These are phyloP conservation scores for Athene cunicularia DNA, from an alignment of 2,113 vertebrate species.

Conservation along the genomic window DNA sequence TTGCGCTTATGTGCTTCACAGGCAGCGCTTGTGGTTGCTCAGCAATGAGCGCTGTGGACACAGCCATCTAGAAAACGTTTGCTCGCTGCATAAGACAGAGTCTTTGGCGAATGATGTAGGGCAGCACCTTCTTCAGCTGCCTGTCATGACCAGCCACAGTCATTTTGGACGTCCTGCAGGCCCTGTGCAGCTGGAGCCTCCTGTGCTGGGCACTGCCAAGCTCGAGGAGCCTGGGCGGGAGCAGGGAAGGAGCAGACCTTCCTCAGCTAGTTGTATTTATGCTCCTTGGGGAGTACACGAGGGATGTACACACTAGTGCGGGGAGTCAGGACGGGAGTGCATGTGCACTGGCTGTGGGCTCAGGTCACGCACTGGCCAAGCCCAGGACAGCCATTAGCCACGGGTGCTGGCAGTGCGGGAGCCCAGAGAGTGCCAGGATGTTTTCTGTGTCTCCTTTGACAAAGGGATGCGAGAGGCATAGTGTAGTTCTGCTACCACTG, in stretches of 20 bases:
- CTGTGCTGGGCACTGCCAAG: neutral
- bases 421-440: fast-evolving
- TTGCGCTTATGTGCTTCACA: neutral
- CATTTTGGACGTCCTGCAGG: neutral
- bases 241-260: neutral
- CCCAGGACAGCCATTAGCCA: fast-evolving
- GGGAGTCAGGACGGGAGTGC: fast-evolving
- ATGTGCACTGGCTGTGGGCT: fast-evolving
- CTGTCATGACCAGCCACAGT: neutral
- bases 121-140: neutral
- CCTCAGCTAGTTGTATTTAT: neutral
- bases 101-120: neutral
- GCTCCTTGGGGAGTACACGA: fast-evolving
- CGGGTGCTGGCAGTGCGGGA: fast-evolving
- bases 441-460: neutral
- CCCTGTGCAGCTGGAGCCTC: fast-evolving
- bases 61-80: neutral
- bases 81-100: neutral
- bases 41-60: neutral
- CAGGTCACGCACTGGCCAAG: neutral
- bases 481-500: fast-evolving
- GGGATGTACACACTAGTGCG: fast-evolving
- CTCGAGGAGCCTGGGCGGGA: fast-evolving
- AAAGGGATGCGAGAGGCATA: fast-evolving
- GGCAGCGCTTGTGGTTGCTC: neutral